Evolutionary conservation across 2,888 invertebrate species (phyloP).

Genomic region (Agrotis clavis): DNA sequence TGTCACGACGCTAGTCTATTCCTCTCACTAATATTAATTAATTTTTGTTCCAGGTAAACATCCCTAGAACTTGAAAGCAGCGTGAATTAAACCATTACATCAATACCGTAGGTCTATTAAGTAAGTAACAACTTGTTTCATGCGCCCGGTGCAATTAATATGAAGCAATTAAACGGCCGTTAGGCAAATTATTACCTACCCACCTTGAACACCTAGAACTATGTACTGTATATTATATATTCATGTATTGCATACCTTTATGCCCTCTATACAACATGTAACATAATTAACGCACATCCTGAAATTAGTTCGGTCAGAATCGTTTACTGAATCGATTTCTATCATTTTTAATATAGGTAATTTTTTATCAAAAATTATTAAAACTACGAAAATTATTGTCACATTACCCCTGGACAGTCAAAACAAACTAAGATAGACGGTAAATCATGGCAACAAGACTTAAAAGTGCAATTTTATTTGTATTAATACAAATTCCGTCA

Average conservation of each 20-base stretch:
- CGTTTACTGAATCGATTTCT: too few species aligned
- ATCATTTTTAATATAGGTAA: too few species aligned
- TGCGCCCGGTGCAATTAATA: slow-evolving; percentile 44
- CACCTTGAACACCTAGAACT: slow-evolving; percentile 53
- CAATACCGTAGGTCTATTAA: slow-evolving; percentile 42
- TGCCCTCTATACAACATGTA: neutral
- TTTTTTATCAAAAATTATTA: too few species aligned
- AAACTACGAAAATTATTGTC: too few species aligned
- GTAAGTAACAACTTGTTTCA: slow-evolving; percentile 56
- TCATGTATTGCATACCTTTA: slow-evolving; percentile 33
- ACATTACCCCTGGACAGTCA: too few species aligned
- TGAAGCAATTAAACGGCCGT: slow-evolving; percentile 58
- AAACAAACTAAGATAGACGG: too few species aligned
- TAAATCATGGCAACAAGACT: too few species aligned
- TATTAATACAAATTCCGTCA: too few species aligned
- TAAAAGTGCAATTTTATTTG: too few species aligned
- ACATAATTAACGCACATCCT: too few species aligned
- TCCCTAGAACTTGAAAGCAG: slow-evolving; percentile 19
- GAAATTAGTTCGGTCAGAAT: too few species aligned
- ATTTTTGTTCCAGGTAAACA: slow-evolving; percentile 62
- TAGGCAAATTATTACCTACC: slow-evolving; percentile 49
- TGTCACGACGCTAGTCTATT: too few species aligned
- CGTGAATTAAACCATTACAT: slow-evolving; percentile 37
- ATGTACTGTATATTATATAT: slow-evolving; percentile 39
- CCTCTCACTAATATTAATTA: slow-evolving; percentile 24